Evolutionary conservation across 2,797 vertebrate species (phyloP).

Genomic region (Hippopotamyrus pictus): DNA sequence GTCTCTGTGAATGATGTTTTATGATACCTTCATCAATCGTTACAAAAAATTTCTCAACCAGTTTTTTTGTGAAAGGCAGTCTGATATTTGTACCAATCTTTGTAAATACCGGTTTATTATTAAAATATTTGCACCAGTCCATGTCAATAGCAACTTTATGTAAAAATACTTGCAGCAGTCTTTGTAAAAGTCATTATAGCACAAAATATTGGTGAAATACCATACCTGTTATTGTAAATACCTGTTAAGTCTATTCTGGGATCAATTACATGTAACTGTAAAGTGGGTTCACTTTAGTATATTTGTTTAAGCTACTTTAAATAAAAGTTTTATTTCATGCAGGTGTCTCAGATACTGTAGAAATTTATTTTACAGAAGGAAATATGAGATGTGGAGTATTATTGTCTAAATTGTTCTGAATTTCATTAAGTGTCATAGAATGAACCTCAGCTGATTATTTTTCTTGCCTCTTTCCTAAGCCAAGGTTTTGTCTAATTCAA

Average conservation of each 20-base stretch:
- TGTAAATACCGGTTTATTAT: neutral
- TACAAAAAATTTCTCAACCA: neutral
- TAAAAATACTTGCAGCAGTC: neutral
- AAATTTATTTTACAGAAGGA: neutral
- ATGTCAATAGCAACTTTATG: neutral
- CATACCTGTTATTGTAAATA: neutral
- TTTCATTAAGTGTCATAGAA: neutral
- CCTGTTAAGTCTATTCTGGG: neutral
- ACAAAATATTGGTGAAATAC: neutral
- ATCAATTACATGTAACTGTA: neutral
- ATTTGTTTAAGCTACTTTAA: neutral
- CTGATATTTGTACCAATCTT: neutral
- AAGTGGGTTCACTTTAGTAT: neutral
- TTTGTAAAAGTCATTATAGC: neutral
- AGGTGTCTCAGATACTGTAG: neutral
- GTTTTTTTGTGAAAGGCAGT: neutral
- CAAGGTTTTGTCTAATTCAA: slow-evolving; percentile 37
- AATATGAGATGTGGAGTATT: neutral
- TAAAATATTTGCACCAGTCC: neutral
- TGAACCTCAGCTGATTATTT: neutral
- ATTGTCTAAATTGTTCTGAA: neutral
- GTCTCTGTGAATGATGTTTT: neutral
- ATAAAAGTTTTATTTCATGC: neutral
- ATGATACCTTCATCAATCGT: neutral
- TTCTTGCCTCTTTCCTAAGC: neutral